Conservation (phyloP, 1,140 invertebrate genomes). For the Atta texana region DNA sequence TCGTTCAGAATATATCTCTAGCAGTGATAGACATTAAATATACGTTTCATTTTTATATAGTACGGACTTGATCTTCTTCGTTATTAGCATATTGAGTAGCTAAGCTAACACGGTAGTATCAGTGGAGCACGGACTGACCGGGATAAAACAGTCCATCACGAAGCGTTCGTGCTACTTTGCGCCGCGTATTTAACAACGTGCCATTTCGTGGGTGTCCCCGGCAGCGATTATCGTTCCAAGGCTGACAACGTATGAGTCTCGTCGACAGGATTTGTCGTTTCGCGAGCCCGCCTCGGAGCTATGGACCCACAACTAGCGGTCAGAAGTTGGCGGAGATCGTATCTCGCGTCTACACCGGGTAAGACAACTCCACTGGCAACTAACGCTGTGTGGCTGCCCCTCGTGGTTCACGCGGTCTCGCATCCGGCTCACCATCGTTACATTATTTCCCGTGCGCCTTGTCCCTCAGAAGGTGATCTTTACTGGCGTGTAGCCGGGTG, state of each 20-base stretch:
- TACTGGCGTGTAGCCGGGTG: slow-evolving; percentile 50
- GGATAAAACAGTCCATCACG: slow-evolving; percentile 50
- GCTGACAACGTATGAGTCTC: slow-evolving; percentile 63
- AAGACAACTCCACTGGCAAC: slow-evolving; percentile 75
- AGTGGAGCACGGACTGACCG: not conserved
- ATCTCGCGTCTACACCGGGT: slow-evolving; percentile 77
- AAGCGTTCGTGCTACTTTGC: slow-evolving; percentile 41
- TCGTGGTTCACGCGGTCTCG: slow-evolving; percentile 64
- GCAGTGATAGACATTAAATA: not conserved
- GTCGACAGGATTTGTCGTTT: slow-evolving; percentile 71
- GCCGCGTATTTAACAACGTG: slow-evolving; percentile 54
- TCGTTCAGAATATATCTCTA: slow-evolving; percentile 18
- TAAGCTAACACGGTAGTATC: not conserved
- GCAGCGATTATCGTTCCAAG: slow-evolving; percentile 69
- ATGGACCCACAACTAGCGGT: slow-evolving; percentile 42
- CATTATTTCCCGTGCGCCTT: slow-evolving; percentile 80
- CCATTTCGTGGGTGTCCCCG: slow-evolving; percentile 63
- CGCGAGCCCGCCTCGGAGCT: slow-evolving; percentile 63
- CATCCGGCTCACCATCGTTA: slow-evolving; percentile 81
- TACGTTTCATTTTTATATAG: not conserved
- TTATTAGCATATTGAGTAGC: slow-evolving; percentile 32
- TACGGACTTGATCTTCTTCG: not conserved
- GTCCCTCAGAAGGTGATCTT: slow-evolving; percentile 75
- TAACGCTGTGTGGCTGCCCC: slow-evolving; percentile 53
- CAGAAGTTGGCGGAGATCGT: slow-evolving; percentile 77